A percentile compares a stretch with the other conserved stretches of the same genome.
phyloP scores from a whole-genome alignment of 2,797 vertebrate species.

The Mallotus villosus region DNA sequence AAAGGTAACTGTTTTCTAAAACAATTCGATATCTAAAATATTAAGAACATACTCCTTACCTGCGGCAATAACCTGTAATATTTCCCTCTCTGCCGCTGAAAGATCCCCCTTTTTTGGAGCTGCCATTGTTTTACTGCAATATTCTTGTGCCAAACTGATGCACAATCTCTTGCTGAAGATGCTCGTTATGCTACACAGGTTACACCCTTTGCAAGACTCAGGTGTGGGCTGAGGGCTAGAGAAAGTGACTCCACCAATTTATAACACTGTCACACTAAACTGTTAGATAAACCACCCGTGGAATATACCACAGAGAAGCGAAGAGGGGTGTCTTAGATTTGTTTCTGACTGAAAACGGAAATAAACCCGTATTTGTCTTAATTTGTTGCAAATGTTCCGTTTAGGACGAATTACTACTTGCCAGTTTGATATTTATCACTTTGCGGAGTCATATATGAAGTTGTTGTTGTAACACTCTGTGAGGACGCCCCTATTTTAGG shows the following conservation, averaged over 20 bases:
- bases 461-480: neutral
- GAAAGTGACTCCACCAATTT: constrained; percentile 16
- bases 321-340: neutral
- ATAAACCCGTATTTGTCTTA: neutral
- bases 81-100: constrained; percentile 75
- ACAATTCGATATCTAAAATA: neutral
- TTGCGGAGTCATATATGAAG: neutral
- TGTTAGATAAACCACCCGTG: constrained; percentile 16
- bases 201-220: neutral
- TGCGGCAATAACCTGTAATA: constrained; percentile 77
- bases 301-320: constrained; percentile 36
- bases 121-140: constrained; percentile 60
- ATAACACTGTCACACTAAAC: constrained; percentile 5
- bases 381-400: neutral
- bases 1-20: no score
- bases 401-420: neutral
- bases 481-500: neutral
- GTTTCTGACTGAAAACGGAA: neutral
- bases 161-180: neutral
- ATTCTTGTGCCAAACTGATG: neutral
- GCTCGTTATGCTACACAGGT: neutral
- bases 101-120: constrained; percentile 75
- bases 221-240: neutral
- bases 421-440: neutral
- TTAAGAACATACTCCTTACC: constrained; percentile 60